These are phyloP conservation scores for Athripsodes cinereus DNA, from an alignment of 2,888 invertebrate species.

Conservation along the genomic window DNA sequence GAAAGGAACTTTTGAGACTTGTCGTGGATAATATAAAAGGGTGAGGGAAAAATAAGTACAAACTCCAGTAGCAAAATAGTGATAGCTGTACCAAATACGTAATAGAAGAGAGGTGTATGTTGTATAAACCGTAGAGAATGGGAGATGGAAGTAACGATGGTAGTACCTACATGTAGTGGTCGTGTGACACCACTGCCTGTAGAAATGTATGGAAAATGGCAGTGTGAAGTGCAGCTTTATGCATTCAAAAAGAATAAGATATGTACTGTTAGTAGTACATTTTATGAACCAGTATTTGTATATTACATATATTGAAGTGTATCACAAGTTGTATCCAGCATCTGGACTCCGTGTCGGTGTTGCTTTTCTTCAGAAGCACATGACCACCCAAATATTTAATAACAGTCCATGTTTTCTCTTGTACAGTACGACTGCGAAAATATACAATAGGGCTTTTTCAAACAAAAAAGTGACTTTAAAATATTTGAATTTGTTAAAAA, in stretches of 20 bases:
- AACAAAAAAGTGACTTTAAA: too few species aligned
- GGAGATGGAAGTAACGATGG: neutral
- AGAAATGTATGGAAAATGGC: neutral
- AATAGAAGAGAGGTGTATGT: too few species aligned
- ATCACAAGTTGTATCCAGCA: too few species aligned
- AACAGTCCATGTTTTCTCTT: neutral
- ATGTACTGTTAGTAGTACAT: neutral
- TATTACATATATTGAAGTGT: too few species aligned
- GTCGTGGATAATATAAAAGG: too few species aligned
- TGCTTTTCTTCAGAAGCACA: neutral
- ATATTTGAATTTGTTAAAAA: too few species aligned
- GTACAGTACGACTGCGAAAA: neutral
- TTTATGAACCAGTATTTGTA: neutral
- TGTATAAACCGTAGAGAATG: neutral
- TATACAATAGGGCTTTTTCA: neutral
- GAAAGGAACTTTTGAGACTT: too few species aligned
- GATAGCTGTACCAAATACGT: too few species aligned
- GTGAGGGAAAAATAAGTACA: too few species aligned
- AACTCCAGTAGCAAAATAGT: too few species aligned
- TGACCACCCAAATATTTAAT: constrained; percentile 1
- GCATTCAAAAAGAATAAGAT: constrained; percentile 2
- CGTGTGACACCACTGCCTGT: neutral
- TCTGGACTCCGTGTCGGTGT: neutral
- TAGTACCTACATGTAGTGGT: neutral
- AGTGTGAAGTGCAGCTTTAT: neutral